Conservation (phyloP, 2,888 invertebrate genomes). For the Ophioninae sp. region DNA sequence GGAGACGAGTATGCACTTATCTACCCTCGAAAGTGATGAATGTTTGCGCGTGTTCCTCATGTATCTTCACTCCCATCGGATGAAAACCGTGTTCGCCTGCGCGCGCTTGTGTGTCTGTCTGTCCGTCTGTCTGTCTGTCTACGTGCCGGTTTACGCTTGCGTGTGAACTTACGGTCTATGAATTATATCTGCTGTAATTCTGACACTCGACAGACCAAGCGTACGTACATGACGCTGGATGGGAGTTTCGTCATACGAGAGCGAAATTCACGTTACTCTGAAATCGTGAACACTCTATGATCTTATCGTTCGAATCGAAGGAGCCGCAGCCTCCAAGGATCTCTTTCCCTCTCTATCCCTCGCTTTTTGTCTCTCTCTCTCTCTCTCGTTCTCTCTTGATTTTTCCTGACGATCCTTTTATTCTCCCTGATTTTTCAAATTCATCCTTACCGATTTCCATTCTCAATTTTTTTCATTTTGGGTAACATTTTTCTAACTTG, state of each 20-base stretch:
- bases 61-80: background rate
- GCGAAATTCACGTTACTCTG: slow-evolving; percentile 38
- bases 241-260: slow-evolving; percentile 46
- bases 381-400: too few relatives aligned
- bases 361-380: too few relatives aligned
- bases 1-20: slow-evolving; percentile 19
- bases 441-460: too few relatives aligned
- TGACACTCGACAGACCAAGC: slow-evolving; percentile 9
- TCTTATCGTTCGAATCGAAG: slow-evolving; percentile 46
- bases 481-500: too few relatives aligned
- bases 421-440: too few relatives aligned
- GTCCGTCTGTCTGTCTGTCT: too few relatives aligned
- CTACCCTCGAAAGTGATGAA: slow-evolving; percentile 28
- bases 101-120: background rate
- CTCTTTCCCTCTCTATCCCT: too few relatives aligned
- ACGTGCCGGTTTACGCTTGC: background rate
- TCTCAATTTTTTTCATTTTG: too few relatives aligned
- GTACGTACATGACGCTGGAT: slow-evolving; percentile 31
- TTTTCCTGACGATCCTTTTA: too few relatives aligned
- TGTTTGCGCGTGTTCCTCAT: background rate
- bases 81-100: background rate
- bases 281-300: slow-evolving; percentile 15
- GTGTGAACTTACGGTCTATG: slow-evolving; percentile 10
- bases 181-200: slow-evolving; percentile 18
- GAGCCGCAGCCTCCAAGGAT: background rate